Evolutionary conservation across 2,888 invertebrate genomes (phyloP), one percentile per base, ranked within the genome.

Genomic region (Vandiemenella viatica): DNA sequence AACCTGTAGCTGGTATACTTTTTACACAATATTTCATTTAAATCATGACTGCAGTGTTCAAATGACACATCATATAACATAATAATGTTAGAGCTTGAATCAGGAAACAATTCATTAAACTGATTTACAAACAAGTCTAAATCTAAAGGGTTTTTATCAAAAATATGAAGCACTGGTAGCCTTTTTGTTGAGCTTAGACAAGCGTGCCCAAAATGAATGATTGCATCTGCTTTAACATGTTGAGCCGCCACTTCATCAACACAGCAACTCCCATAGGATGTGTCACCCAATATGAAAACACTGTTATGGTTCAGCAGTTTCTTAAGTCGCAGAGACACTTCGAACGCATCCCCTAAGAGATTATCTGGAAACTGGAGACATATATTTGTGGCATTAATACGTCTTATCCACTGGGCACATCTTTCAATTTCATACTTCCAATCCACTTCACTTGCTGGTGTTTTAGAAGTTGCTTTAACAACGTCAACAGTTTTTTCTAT

Each of bases 331-430:
- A 68, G 58, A 50, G 79, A 78, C 50, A 93, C 75, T 51, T 72
- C 67, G 3, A 78, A 74, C 50, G 90, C 80, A 60, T 82, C 75
- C 18, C 66, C 61, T 48, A 93, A 68, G 49, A 89, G 70, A 44
- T 77, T 73, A 67, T 95, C 93, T 7, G 93, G 91, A 66, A 95
- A 91, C 71, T 95, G 95, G 40, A 95, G 70, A 55, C 90, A 91
- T 26, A 91, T 80, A 2, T 10, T 8, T 21, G 8, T 42, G 4
- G 15, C 1, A 20, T 20, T 20, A 19, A 5, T 1, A 8, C 21
- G 4, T 5, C 13, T 18, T 20, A 42, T 21, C 42, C 42, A 42
- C 1, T 42, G 13, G 13, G 21, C n/a, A 42, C 42, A 42, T 21
- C 21, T 42, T 20, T 18, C n/a, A 8, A 42, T 7, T 20, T 42